phyloP scores from a whole-genome alignment of 2,888 invertebrate genomes.

The Drosophila parthenogenetica region DNA sequence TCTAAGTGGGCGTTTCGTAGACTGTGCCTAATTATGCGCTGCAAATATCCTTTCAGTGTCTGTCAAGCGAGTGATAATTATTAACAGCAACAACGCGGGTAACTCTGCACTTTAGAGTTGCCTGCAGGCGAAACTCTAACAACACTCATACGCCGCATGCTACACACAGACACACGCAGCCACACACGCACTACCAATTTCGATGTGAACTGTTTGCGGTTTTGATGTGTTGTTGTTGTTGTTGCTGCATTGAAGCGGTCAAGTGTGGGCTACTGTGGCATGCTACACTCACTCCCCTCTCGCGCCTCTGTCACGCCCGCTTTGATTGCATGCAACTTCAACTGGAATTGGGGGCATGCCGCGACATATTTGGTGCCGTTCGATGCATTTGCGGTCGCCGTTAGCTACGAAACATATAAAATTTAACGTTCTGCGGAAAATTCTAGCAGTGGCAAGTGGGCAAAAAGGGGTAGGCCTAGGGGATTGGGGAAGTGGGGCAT shows the following conservation, averaged over 20 bases:
- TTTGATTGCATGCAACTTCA: slow-evolving; percentile 31
- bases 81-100: slow-evolving; percentile 31
- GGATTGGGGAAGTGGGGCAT: not conserved
- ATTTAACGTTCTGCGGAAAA: slow-evolving; percentile 21
- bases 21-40: slow-evolving; percentile 54
- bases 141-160: slow-evolving; percentile 60
- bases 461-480: too few relatives aligned
- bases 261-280: slow-evolving; percentile 65
- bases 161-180: slow-evolving; percentile 4
- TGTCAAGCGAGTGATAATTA: slow-evolving; percentile 52
- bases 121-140: slow-evolving; percentile 13
- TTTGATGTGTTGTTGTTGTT: slow-evolving; percentile 23
- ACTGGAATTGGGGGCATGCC: slow-evolving; percentile 30
- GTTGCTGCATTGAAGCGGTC: slow-evolving; percentile 47
- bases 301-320: not conserved
- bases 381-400: slow-evolving; percentile 41
- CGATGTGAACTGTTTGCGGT: slow-evolving; percentile 16
- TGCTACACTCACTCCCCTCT: slow-evolving; percentile 2
- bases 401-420: slow-evolving; percentile 21
- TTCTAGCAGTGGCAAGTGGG: not conserved
- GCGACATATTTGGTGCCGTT: slow-evolving; percentile 39
- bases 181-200: not conserved
- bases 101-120: slow-evolving; percentile 3
- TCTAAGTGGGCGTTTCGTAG: slow-evolving; percentile 55
- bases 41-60: slow-evolving; percentile 51